Evolutionary conservation across 2,797 vertebrate species (phyloP).

Genomic region (Rhyacichthys aspro): DNA sequence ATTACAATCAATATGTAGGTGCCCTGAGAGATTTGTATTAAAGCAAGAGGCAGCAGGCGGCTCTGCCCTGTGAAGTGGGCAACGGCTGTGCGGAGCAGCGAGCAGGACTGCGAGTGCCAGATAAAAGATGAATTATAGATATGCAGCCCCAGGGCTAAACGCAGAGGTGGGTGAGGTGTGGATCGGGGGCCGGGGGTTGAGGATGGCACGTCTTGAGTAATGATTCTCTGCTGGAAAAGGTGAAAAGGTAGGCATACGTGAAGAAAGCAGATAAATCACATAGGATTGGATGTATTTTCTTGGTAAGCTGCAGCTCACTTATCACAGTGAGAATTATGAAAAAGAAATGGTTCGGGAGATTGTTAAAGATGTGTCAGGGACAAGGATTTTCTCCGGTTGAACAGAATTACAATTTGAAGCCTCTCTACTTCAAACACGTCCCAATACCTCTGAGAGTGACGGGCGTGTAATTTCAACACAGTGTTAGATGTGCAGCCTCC

Average conservation of each 20-base stretch:
- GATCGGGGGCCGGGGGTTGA: slow-evolving; percentile 5
- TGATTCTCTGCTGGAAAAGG: slow-evolving; percentile 60
- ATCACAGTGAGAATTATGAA: slow-evolving; percentile 43
- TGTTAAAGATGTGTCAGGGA: slow-evolving; percentile 59
- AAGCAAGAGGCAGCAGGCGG: slow-evolving; percentile 67
- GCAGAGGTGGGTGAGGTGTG: slow-evolving; percentile 52
- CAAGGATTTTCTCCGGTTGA: slow-evolving; percentile 56
- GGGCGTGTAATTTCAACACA: slow-evolving; percentile 54
- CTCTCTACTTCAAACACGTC: slow-evolving; percentile 62
- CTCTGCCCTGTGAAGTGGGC: slow-evolving; percentile 82
- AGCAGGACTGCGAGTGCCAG: slow-evolving; percentile 78
- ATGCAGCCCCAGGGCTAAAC: slow-evolving; percentile 66
- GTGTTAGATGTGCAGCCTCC: slow-evolving; percentile 53
- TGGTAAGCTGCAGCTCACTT: slow-evolving; percentile 26
- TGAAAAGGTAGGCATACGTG: slow-evolving; percentile 49
- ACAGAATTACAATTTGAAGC: slow-evolving; percentile 63
- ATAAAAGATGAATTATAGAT: slow-evolving; percentile 84
- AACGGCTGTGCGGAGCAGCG: slow-evolving; percentile 79
- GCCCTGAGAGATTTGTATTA: slow-evolving; percentile 76
- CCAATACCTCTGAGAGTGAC: slow-evolving; percentile 57
- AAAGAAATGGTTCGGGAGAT: slow-evolving; percentile 41
- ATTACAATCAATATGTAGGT: slow-evolving; percentile 78
- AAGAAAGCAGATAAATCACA: slow-evolving; percentile 55
- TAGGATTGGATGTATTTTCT: slow-evolving; percentile 31
- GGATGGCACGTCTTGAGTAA: slow-evolving; percentile 54